A percentile compares a stretch with the other conserved stretches of the same genome.
phyloP scores from a whole-genome alignment of 2,113 vertebrate genomes.

The Epinephelus moara region DNA sequence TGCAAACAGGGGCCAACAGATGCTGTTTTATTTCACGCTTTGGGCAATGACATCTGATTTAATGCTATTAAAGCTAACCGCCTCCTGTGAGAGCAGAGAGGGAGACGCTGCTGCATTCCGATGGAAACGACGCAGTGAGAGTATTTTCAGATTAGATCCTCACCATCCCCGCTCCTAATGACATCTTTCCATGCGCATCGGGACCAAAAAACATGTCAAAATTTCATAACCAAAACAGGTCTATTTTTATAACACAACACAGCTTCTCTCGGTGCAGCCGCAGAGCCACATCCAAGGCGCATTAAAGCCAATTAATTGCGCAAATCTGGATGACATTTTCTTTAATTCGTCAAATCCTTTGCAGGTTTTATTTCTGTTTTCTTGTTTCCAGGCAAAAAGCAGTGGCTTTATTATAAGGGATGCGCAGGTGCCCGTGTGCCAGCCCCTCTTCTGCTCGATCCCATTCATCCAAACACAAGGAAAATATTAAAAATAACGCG shows the following conservation, averaged over 20 bases:
- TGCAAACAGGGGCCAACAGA: constrained; percentile 22
- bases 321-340: constrained; percentile 28
- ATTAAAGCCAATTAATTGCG: constrained; percentile 31
- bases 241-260: constrained; percentile 15
- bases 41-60: constrained; percentile 60
- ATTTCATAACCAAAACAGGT: constrained; percentile 23
- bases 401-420: constrained; percentile 49
- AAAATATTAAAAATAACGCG: constrained; percentile 24
- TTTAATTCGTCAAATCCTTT: background rate
- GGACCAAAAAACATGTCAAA: constrained; percentile 32
- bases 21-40: constrained; percentile 50
- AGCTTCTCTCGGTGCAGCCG: constrained; percentile 11
- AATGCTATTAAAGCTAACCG: constrained; percentile 56
- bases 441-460: constrained; percentile 28
- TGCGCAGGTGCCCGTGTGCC: constrained; percentile 72
- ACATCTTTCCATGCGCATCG: constrained; percentile 46
- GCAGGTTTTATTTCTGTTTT: background rate
- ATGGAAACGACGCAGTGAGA: constrained; percentile 82
- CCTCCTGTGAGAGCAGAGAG: constrained; percentile 41
- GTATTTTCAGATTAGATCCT: constrained; percentile 38
- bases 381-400: constrained; percentile 53
- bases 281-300: background rate
- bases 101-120: constrained; percentile 76
- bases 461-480: constrained; percentile 59
- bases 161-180: constrained; percentile 36